Evolutionary conservation across 2,113 vertebrate species (phyloP).

Genomic region (Hippocampus abdominalis): DNA sequence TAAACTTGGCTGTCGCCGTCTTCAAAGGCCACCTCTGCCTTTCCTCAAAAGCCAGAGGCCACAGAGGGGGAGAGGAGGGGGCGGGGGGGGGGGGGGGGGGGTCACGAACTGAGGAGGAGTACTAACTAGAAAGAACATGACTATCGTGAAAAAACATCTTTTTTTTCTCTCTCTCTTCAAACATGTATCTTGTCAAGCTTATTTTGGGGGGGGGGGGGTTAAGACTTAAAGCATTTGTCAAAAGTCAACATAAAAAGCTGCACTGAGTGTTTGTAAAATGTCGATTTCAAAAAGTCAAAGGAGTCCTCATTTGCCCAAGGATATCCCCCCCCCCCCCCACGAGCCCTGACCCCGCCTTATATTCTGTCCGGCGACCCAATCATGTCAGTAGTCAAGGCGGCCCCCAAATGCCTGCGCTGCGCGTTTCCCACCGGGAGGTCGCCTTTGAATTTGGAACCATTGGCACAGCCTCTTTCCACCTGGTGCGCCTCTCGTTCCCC

Average conservation of each 20-base stretch:
- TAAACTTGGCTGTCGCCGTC: constrained; percentile 61
- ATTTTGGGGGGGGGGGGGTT: too few species aligned
- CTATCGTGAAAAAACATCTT: too few species aligned
- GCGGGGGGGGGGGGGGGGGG: background rate
- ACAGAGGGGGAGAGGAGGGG: constrained; percentile 58
- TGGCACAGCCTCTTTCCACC: constrained; percentile 61
- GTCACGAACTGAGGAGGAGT: constrained; percentile 7
- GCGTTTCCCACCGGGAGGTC: constrained; percentile 52
- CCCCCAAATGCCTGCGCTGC: constrained; percentile 48
- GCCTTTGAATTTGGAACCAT: constrained; percentile 46
- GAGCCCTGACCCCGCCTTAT: constrained; percentile 53
- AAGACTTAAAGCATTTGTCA: constrained; percentile 1
- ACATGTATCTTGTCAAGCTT: too few species aligned
- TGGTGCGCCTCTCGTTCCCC: constrained; percentile 46
- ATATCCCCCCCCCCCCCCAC: constrained; percentile 15
- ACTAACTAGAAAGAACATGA: background rate
- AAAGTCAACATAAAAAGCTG: constrained; percentile 20
- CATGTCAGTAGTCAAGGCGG: constrained; percentile 33
- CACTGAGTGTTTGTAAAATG: background rate
- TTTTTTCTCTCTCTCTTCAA: too few species aligned
- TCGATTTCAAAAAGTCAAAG: too few species aligned
- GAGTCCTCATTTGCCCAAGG: too few species aligned
- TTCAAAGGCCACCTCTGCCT: constrained; percentile 71
- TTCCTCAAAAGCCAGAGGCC: constrained; percentile 68
- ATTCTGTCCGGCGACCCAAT: constrained; percentile 38